phyloP scores from a whole-genome alignment of 2,797 vertebrate species.

The Cuculus canorus region DNA sequence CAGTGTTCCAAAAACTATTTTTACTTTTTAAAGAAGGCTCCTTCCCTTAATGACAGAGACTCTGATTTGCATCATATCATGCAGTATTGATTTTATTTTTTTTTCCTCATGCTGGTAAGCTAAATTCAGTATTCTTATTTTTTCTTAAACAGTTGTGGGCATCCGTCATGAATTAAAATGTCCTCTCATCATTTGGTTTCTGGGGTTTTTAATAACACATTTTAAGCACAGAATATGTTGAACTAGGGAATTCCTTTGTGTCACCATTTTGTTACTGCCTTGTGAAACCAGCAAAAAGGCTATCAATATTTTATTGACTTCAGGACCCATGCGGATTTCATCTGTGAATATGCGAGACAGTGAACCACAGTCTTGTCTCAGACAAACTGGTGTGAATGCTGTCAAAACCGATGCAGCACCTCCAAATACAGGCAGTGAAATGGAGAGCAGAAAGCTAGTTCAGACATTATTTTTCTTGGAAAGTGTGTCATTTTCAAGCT shows the following conservation, averaged over 20 bases:
- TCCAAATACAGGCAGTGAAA: not conserved
- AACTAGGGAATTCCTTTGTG: constrained; percentile 5
- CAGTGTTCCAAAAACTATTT: constrained; percentile 14
- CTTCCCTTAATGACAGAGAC: not conserved
- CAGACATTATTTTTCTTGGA: not conserved
- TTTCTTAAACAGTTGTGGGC: not conserved
- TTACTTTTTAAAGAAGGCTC: not conserved
- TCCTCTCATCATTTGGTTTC: not conserved
- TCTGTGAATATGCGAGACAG: not conserved
- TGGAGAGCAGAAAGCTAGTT: not conserved
- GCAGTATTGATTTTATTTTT: constrained; percentile 25
- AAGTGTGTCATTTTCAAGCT: not conserved
- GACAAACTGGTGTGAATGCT: not conserved
- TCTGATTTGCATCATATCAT: not conserved
- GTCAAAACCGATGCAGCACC: constrained; percentile 20
- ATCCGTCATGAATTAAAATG: not conserved
- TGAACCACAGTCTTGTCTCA: not conserved
- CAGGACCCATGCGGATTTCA: not conserved
- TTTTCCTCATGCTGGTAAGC: not conserved
- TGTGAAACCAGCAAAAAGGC: constrained; percentile 2
- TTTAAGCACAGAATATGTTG: not conserved
- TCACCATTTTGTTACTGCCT: constrained; percentile 13
- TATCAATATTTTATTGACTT: constrained; percentile 53
- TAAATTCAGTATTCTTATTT: not conserved
- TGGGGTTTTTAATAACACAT: not conserved